A percentile compares a stretch with the other conserved stretches of the same genome.
Conservation (phyloP, 2,888 invertebrate species). For the Crioceris asparagi region DNA sequence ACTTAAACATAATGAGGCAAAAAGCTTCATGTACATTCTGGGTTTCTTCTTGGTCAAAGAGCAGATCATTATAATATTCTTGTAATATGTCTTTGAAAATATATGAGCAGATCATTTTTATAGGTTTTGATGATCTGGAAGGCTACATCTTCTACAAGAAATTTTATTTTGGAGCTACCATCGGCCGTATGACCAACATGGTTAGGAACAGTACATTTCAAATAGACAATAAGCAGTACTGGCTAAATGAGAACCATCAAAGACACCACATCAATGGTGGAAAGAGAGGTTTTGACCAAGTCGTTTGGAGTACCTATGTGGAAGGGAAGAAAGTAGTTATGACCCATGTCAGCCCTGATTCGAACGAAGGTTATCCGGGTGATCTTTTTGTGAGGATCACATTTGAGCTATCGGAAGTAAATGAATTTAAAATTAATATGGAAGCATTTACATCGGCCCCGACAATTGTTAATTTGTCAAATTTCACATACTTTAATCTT, state of each 20-base stretch:
- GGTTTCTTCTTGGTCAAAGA: too few relatives aligned
- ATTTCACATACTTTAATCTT: constrained; percentile 82
- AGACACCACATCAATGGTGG: constrained; percentile 72
- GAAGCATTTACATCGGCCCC: constrained; percentile 63
- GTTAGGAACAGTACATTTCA: constrained; percentile 58
- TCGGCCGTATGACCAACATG: constrained; percentile 75
- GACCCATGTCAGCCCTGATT: constrained; percentile 61
- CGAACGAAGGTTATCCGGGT: constrained; percentile 83
- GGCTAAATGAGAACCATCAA: constrained; percentile 57
- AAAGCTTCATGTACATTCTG: too few relatives aligned
- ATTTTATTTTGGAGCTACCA: constrained; percentile 72
- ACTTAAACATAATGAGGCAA: neutral
- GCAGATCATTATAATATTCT: too few relatives aligned
- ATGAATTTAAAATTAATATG: constrained; percentile 64
- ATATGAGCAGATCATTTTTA: neutral
- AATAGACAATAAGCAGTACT: constrained; percentile 54
- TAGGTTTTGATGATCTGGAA: constrained; percentile 58
- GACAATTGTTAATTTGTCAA: constrained; percentile 77
- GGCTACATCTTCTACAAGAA: constrained; percentile 46
- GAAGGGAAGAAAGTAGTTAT: constrained; percentile 54
- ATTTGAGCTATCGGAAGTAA: constrained; percentile 63
- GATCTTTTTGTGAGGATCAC: constrained; percentile 56
- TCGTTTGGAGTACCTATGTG: constrained; percentile 39
- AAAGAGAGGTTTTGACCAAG: constrained; percentile 31
- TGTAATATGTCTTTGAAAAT: too few relatives aligned